Base-by-base conservation (phyloP, 1,140 invertebrate species). In the Drosophila littoralis region DNA sequence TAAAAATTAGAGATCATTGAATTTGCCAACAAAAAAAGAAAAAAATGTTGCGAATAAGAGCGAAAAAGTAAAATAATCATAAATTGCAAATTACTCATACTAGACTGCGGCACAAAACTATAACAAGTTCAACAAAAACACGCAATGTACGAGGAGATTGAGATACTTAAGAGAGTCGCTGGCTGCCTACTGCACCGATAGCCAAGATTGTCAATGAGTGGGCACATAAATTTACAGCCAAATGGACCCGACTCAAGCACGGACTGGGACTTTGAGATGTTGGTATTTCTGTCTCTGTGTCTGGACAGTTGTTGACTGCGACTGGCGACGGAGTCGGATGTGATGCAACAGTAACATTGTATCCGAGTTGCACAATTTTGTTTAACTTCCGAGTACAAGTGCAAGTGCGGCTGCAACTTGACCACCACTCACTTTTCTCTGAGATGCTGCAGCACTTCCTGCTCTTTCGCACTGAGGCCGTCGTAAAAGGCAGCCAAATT, bases 381-480 rank as follows among this genome's bases (percentile, higher is more conserved):
- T 83, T 74, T 70, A 79, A 73, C 84, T 89, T 89, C 84, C 84
- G 84, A 89, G 77, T 75, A 12, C 50, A 7, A 61, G 15, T 75
- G 15, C 50, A 7, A 61, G 15, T 72, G 32, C 42, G 33, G n/a
- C 10, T 45, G 61, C 48, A 72, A 28, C 28, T 64, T 59, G 60
- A 35, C 57, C 42, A 35, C 65, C 78, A 93, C 93, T 94, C 93
- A 96, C 96, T 94, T 95, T 75, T 94, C 84, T 79, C 94, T 93
- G n/a, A 96, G 82, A 68, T 95, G 93, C 45, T 93, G 72, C 12
- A 96, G 90, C 8, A 95, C 78, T 79, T 92, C 77, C 80, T 94
- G 93, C 92, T 97, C 96, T 67, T 94, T 92, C 1, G 94, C 92
- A 4, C 82, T 94, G 22, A 97, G 93, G 1, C 95, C 95, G 55